Percentiles rank a stretch among this genome's conserved stretches.
These are phyloP conservation scores for Gallinago paraguaiae DNA, from an alignment of 2,113 vertebrate species.

Conservation along the genomic window DNA sequence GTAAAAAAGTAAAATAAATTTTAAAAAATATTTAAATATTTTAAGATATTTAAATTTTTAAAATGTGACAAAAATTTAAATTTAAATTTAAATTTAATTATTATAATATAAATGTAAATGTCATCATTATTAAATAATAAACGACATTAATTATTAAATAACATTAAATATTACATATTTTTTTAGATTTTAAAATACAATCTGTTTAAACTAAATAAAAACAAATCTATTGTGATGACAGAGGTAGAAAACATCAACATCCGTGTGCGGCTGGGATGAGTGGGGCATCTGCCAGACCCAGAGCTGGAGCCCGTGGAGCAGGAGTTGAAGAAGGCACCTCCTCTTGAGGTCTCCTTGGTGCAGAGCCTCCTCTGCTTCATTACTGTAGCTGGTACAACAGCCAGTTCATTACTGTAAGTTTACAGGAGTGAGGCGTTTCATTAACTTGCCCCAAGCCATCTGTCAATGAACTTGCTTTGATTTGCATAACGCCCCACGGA, in stretches of 20 bases:
- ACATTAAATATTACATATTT: too few relatives aligned
- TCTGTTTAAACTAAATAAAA: too few relatives aligned
- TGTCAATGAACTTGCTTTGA: conserved; percentile 17
- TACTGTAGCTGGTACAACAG: neutral
- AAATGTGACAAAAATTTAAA: too few relatives aligned
- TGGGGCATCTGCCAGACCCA: rapidly evolving
- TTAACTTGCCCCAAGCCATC: conserved; percentile 3
- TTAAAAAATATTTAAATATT: too few relatives aligned
- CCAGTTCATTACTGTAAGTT: neutral
- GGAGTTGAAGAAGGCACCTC: neutral
- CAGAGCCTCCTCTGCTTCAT: neutral
- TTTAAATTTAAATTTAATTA: too few relatives aligned
- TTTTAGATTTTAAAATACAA: too few relatives aligned
- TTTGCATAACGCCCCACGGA: neutral
- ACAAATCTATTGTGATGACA: neutral
- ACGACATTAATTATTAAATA: too few relatives aligned
- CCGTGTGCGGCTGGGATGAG: rapidly evolving
- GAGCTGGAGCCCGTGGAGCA: rapidly evolving
- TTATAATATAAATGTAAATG: too few relatives aligned
- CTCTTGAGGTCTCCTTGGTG: neutral
- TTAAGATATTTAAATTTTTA: too few relatives aligned
- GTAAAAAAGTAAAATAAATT: neutral
- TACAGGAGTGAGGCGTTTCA: neutral
- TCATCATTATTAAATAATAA: too few relatives aligned
- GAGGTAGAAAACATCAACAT: rapidly evolving